Base-by-base conservation (phyloP, 2,888 invertebrate species). In the Acanthosepion lycidas region DNA sequence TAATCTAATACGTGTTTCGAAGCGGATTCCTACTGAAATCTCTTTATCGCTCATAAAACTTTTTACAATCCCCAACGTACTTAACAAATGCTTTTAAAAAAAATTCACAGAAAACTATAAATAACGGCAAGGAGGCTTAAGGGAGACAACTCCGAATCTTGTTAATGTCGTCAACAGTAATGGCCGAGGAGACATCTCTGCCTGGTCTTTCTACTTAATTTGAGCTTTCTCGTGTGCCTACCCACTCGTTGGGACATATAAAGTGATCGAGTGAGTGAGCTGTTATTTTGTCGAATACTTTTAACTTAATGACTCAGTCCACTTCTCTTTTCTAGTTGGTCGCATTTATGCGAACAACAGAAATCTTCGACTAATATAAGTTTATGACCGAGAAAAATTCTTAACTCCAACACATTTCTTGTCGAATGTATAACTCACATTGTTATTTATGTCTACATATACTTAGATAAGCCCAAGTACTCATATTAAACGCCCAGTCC, bases 41-140 rank as follows among this genome's bases (percentile, higher is more conserved):
- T 78, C 78, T 78, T 78, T 23, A 78, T 78, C 78, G n/a, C n/a
- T 78, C 78, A 78, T 78, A n/a, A 78, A n/a, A n/a, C n/a, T 78
- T 78, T 78, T 78, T 15, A 33, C 78, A n/a, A 15, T 78, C 78
- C 12, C 12, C n/a, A n/a, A 78, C n/a, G n/a, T n/a, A n/a, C 78
- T 78, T 15, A 33, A n/a, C 5, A 78, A 78, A n/a, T 78, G 18
- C 33, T 15, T 78, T 78, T n/a, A n/a, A n/a, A 78, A n/a, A 78
- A 78, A n/a, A n/a, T n/a, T 1, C n/a, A 15, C n/a, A 15, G 4
- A 78, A 33, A n/a, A 78, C 20, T 12, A n/a, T 23, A 33, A 78
- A n/a, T n/a, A 78, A 78, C 12, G 28, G 28, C 15, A 78, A 78
- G 2, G 78, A 78, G 78, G 33, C 78, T n/a, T 12, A 78, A 33